Conservation (phyloP, 2,888 invertebrate genomes). For the Cerceris rybyensis region DNA sequence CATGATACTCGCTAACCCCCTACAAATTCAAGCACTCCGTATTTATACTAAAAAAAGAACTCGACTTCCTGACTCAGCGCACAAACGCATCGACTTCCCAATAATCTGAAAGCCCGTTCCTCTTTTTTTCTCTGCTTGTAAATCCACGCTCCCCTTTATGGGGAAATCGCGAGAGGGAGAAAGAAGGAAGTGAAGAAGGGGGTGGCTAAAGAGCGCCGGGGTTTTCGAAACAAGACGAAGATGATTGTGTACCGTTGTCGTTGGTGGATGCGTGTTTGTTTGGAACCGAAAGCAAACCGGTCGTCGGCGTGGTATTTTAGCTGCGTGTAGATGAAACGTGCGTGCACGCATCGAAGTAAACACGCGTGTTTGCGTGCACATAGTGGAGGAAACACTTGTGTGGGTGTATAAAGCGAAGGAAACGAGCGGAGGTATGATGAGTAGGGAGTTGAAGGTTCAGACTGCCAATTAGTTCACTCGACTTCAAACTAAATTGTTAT, state of each 20-base stretch:
- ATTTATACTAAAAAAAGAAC: background rate
- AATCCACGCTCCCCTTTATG: background rate
- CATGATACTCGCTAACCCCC: no score
- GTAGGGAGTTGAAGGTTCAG: no score
- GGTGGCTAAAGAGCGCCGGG: slow-evolving; percentile 11
- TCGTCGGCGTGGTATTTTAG: slow-evolving; percentile 37
- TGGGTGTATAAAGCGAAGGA: background rate
- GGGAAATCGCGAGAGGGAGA: background rate
- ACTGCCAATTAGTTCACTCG: no score
- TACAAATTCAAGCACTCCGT: background rate
- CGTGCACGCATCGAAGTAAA: background rate
- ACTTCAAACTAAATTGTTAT: no score
- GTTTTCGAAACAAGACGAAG: slow-evolving; percentile 35
- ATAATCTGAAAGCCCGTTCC: background rate
- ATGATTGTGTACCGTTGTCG: slow-evolving; percentile 56
- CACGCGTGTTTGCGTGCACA: no score
- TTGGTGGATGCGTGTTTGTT: slow-evolving; percentile 54
- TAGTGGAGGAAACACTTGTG: background rate
- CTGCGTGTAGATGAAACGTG: slow-evolving; percentile 13
- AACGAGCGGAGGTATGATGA: no score
- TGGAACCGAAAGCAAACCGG: slow-evolving; percentile 52
- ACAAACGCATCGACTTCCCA: background rate
- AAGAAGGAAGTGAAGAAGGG: background rate
- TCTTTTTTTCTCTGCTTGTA: background rate
- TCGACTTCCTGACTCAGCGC: background rate